Evolutionary conservation across 2,888 invertebrate genomes (phyloP), one percentile per base, ranked within the genome.

Genomic region (Uloborus plumipes): DNA sequence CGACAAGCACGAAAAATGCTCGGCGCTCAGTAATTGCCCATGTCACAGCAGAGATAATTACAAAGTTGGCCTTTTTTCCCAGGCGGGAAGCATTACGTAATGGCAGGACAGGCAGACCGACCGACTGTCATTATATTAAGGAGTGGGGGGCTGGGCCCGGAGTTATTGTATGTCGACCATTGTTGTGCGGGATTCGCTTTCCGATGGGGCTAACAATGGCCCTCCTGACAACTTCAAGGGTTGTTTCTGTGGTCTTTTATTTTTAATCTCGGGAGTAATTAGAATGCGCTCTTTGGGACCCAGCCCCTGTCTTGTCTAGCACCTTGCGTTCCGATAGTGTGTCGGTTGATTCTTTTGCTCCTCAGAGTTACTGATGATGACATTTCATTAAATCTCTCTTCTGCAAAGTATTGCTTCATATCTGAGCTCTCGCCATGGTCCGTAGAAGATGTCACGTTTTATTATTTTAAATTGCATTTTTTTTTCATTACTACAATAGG

Each of bases 1-100:
- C 58, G 73, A 73, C 74, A 59, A 58, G 73, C 80, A 80, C 80
- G 70, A 69, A 74, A 80, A 74, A 81, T 80, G 73, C 69, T 55
- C 26, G 61, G 22, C 73, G 53, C 64, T 65, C 70, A 64, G 74
- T 81, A 81, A 81, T 81, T 81, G 80, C 80, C 80, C 80, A 81
- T 81, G 80, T 81, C 80, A 81, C 80, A 81, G 69, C 53, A 53
- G 39, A 69, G 69, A 74, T 81, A 81, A 81, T 81, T 81, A 81
- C 80, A 70, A 74, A 69, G 69, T 62, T 70, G 69, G 80, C 73
- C 80, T 69, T 81, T 81, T 80, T 81, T 81, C 80, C 74, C 80
- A 81, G 74, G 77, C 74, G 74, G 71, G 47, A 51, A 58, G 39
- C 55, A 72, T 72, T 72, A 50, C 72, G 78, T 72, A 78, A 77